Conservation (phyloP, 2,888 invertebrate species). For the Dastarcus helophoroides region DNA sequence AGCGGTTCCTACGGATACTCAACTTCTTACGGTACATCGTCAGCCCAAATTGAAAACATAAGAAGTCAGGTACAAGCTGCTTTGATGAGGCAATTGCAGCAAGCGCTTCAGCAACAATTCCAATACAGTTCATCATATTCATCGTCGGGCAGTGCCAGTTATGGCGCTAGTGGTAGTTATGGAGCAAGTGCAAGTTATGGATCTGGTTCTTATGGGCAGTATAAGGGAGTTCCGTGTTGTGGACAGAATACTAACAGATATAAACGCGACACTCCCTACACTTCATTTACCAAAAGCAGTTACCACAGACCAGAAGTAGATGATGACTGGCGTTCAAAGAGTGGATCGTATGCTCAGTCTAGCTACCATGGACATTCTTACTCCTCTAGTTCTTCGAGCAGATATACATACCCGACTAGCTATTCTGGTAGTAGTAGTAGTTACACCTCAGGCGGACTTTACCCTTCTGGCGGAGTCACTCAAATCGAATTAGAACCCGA, state of each 20-base stretch:
- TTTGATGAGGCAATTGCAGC: conserved; percentile 3
- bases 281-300: too few relatives aligned
- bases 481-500: neutral
- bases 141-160: conserved; percentile 7
- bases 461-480: too few relatives aligned
- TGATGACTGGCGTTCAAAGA: too few relatives aligned
- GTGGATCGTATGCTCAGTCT: too few relatives aligned
- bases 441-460: too few relatives aligned
- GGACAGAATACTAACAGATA: too few relatives aligned
- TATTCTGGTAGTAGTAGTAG: too few relatives aligned
- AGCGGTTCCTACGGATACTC: conserved; percentile 19
- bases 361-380: too few relatives aligned
- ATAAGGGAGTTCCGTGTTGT: neutral
- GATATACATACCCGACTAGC: too few relatives aligned
- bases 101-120: neutral
- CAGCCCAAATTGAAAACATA: conserved; percentile 6
- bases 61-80: conserved; percentile 1
- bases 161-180: conserved; percentile 5
- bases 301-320: too few relatives aligned
- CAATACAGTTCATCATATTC: conserved; percentile 10
- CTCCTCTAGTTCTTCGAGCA: too few relatives aligned
- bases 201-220: conserved; percentile 1
- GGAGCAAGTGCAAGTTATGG: conserved; percentile 8
- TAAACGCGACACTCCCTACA: too few relatives aligned
- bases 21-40: conserved; percentile 19